Conservation (phyloP, 2,113 vertebrate genomes). For the Plecturocebus donacophilus region DNA sequence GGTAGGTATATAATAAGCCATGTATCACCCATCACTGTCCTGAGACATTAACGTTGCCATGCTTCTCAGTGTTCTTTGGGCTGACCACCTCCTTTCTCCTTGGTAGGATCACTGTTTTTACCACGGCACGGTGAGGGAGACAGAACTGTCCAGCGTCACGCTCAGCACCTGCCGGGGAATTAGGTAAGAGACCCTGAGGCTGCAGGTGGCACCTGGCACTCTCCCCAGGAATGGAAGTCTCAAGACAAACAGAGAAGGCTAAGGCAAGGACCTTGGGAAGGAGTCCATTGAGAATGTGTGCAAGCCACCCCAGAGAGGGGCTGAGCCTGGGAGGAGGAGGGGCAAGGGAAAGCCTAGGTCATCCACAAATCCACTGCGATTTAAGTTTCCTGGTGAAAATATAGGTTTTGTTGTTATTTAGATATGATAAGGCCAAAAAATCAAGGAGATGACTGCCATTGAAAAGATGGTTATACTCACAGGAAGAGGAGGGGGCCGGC, state of each 20-base stretch:
- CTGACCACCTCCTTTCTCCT: slow-evolving; percentile 67
- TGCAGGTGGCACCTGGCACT: no score
- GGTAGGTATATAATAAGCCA: background rate
- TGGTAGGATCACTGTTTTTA: slow-evolving; percentile 95
- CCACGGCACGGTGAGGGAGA: slow-evolving; percentile 90
- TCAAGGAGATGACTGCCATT: background rate
- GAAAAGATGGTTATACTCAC: background rate
- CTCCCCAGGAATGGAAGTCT: background rate
- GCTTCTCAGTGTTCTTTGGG: background rate
- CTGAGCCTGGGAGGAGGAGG: background rate
- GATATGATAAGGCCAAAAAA: background rate
- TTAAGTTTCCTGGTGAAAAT: background rate
- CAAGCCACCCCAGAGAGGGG: background rate
- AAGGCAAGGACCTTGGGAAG: background rate
- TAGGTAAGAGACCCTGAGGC: slow-evolving; percentile 85
- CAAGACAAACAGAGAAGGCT: background rate
- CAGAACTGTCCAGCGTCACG: slow-evolving; percentile 88
- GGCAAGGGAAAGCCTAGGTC: background rate
- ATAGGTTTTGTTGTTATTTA: background rate
- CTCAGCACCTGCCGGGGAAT: slow-evolving; percentile 94
- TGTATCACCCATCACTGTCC: background rate
- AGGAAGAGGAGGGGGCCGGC: background rate
- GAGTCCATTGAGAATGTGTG: background rate
- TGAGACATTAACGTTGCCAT: rapidly evolving
- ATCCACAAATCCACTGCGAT: background rate